phyloP scores from a whole-genome alignment of 2,113 vertebrate species.

The Felis chaus region DNA sequence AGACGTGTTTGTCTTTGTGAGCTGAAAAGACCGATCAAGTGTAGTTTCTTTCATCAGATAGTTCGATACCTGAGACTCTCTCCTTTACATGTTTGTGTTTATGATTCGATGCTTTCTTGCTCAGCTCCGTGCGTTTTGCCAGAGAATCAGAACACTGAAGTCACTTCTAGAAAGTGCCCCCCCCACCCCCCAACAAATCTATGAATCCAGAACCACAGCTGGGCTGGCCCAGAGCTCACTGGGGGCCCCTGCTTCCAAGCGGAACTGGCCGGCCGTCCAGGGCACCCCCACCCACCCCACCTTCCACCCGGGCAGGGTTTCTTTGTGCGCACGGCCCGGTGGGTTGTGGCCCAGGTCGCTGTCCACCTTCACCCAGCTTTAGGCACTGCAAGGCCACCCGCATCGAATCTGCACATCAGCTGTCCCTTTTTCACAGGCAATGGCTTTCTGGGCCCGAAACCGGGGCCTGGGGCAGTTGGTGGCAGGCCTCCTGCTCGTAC shows the following conservation, averaged over 20 bases:
- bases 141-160: constrained; percentile 27
- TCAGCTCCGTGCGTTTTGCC: constrained; percentile 3
- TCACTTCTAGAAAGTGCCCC: constrained; percentile 41
- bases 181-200: not conserved
- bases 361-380: too few relatives aligned
- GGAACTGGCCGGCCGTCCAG: too few relatives aligned
- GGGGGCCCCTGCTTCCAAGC: too few relatives aligned
- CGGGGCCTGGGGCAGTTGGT: not conserved
- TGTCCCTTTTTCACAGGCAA: too few relatives aligned
- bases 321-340: too few relatives aligned
- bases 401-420: too few relatives aligned
- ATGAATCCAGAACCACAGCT: not conserved
- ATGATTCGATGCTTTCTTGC: not conserved
- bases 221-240: not conserved
- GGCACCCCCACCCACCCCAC: too few relatives aligned
- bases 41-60: constrained; percentile 33
- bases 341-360: too few relatives aligned
- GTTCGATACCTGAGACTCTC: not conserved
- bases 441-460: too few relatives aligned
- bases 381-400: too few relatives aligned
- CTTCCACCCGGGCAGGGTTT: too few relatives aligned
- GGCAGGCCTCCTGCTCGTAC: constrained; percentile 46
- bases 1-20: not conserved
- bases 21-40: not conserved
- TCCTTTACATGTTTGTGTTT: not conserved